These are phyloP conservation scores for Bombus superbus DNA, from an alignment of 1,140 invertebrate species.

Conservation along the genomic window DNA sequence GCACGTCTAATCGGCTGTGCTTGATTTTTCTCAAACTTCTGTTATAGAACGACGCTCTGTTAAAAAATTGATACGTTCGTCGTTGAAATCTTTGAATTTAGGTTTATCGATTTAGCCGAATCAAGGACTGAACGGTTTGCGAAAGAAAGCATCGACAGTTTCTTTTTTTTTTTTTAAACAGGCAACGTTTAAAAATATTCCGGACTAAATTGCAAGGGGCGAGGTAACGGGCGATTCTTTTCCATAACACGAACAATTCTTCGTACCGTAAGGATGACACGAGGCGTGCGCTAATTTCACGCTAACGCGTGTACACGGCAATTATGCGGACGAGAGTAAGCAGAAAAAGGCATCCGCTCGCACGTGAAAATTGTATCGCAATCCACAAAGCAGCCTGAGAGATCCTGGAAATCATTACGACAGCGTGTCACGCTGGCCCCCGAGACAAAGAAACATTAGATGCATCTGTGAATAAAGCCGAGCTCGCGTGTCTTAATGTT, in stretches of 20 bases:
- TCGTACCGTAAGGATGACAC: conserved; percentile 31
- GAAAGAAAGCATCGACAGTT: background rate
- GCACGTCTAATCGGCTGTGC: background rate
- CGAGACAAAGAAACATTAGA: conserved; percentile 60
- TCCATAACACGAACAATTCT: background rate
- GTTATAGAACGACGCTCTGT: no score
- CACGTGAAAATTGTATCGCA: conserved; percentile 45
- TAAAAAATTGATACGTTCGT: no score
- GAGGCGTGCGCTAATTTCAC: conserved; percentile 19
- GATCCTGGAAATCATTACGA: conserved; percentile 63
- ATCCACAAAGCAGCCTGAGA: conserved; percentile 41
- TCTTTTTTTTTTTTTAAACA: no score
- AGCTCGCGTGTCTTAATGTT: conserved; percentile 62
- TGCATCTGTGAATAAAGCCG: conserved; percentile 63
- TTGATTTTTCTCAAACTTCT: background rate
- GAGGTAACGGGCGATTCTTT: background rate
- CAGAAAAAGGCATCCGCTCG: conserved; percentile 27
- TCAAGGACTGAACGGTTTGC: background rate
- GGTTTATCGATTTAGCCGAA: no score
- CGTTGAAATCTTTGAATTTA: no score
- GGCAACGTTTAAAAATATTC: background rate
- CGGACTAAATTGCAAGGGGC: background rate
- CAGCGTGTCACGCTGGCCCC: conserved; percentile 50
- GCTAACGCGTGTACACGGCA: conserved; percentile 29
- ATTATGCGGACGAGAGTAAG: conserved; percentile 50